phyloP scores from a whole-genome alignment of 2,113 vertebrate species.

The Pan troglodytes region NHGRI_mPanTro3-v2.1_pri NC_072409.2:96152001-96152500 shows the following conservation, averaged over 20 bases:
- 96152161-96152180: constrained; percentile 62
- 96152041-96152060: constrained; percentile 51
- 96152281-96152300: constrained; percentile 25
- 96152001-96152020: constrained; percentile 45
- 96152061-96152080: constrained; percentile 9
- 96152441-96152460: not conserved
- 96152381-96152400: not conserved
- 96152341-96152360: constrained; percentile 16
- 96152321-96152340: constrained; percentile 2
- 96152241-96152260: not conserved
- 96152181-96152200: constrained; percentile 40
- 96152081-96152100: constrained; percentile 3
- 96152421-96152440: not conserved
- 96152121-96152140: constrained; percentile 54
- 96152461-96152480: not conserved
- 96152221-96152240: constrained; percentile 29
- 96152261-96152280: not conserved
- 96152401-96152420: not conserved
- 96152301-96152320: not conserved
- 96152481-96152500: not conserved
- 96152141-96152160: constrained; percentile 61
- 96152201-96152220: not conserved
- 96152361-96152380: not conserved
- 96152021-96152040: constrained; percentile 55
- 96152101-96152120: constrained; percentile 16